Conservation (phyloP, 2,113 vertebrate species). For the Stigmatopora nigra region DNA sequence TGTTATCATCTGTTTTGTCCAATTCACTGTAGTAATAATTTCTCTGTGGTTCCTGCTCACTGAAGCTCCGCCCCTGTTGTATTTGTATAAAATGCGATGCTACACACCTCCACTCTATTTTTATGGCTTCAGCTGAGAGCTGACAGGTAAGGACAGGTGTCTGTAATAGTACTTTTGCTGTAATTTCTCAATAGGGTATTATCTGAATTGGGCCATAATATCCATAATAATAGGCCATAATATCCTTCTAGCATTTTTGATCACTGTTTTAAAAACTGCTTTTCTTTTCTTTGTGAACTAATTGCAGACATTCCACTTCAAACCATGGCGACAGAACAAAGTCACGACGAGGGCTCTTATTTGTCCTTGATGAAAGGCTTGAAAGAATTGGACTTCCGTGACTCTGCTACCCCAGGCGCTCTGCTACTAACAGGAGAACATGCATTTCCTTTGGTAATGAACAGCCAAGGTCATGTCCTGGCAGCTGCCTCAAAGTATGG, state of each 20-base stretch:
- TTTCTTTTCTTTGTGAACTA: neutral
- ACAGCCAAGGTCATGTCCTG: slow-evolving; percentile 60
- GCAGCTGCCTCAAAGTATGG: slow-evolving; percentile 74
- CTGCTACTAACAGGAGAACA: slow-evolving; percentile 65
- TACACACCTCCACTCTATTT: neutral
- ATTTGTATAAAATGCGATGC: neutral
- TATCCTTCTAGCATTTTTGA: too few relatives aligned
- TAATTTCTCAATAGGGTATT: neutral
- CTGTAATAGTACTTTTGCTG: neutral
- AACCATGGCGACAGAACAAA: slow-evolving; percentile 30
- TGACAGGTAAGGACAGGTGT: slow-evolving; percentile 9
- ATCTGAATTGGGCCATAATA: neutral
- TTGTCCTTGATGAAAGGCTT: slow-evolving; percentile 54
- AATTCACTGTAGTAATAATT: neutral
- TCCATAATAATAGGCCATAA: too few relatives aligned
- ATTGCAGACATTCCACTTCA: neutral
- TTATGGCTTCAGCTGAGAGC: neutral
- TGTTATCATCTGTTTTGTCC: neutral
- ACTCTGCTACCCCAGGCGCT: slow-evolving; percentile 40
- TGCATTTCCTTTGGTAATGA: slow-evolving; percentile 69
- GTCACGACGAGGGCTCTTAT: slow-evolving; percentile 45
- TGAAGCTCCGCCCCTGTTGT: neutral
- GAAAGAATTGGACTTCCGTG: slow-evolving; percentile 52
- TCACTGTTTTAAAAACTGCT: neutral
- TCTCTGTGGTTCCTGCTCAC: neutral